These are phyloP conservation scores for Coranthus polyacanthus DNA, from an alignment of 2,797 vertebrate species.

Conservation along the genomic window DNA sequence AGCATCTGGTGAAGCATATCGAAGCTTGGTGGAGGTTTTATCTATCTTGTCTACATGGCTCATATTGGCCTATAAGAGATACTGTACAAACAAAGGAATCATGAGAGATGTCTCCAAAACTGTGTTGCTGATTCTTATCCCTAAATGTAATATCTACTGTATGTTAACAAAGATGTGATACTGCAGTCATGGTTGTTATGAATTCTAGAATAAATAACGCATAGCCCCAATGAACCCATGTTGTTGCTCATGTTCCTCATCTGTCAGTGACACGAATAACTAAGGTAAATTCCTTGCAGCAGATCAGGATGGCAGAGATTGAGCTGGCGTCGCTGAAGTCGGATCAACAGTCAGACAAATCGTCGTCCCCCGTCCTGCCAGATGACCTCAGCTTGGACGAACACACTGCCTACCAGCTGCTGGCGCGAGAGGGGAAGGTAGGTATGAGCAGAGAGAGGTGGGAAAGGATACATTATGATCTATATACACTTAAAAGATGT, in stretches of 20 bases:
- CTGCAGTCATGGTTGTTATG: slow-evolving; percentile 9
- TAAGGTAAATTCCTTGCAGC: slow-evolving; percentile 71
- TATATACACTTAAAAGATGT: background rate
- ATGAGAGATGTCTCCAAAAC: slow-evolving; percentile 23
- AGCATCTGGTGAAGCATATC: slow-evolving; percentile 59
- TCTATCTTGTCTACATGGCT: slow-evolving; percentile 43
- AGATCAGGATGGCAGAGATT: slow-evolving; percentile 97
- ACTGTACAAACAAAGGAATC: slow-evolving; percentile 15
- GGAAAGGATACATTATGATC: background rate
- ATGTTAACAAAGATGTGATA: slow-evolving; percentile 8
- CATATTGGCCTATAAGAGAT: slow-evolving; percentile 13
- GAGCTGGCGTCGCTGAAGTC: slow-evolving; percentile 96
- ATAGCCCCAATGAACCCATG: slow-evolving; percentile 2
- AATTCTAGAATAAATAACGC: slow-evolving; percentile 1
- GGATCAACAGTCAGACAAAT: slow-evolving; percentile 91
- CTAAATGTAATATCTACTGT: slow-evolving; percentile 13
- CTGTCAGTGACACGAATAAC: slow-evolving; percentile 49
- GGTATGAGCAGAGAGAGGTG: slow-evolving; percentile 16
- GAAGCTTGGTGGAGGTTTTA: slow-evolving; percentile 62
- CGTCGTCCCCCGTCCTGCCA: slow-evolving; percentile 92
- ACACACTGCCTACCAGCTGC: slow-evolving; percentile 85
- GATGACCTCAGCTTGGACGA: slow-evolving; percentile 94
- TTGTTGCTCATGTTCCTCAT: background rate
- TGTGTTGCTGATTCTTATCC: slow-evolving; percentile 12
- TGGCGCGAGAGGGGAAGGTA: slow-evolving; percentile 88